Conservation (phyloP, 1,140 invertebrate genomes). For the Hyles euphorbiae region DNA sequence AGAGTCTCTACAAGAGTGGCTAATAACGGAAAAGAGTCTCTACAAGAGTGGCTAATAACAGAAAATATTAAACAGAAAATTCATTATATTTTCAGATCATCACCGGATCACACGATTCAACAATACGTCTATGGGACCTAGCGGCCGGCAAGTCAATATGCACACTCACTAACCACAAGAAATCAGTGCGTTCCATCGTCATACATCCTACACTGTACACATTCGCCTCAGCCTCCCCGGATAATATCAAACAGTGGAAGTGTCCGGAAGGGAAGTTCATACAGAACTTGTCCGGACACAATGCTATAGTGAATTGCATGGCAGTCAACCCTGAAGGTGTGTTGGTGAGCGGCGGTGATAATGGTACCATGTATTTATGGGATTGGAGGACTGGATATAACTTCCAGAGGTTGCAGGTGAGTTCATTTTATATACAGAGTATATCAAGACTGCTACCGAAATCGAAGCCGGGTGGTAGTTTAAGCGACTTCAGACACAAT, state of each 20-base stretch:
- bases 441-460: not conserved
- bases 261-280: constrained; percentile 99
- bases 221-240: constrained; percentile 98
- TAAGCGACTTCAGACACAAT: too few relatives aligned
- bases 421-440: constrained; percentile 1
- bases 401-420: constrained; percentile 90
- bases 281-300: constrained; percentile 98
- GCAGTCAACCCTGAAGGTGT: constrained; percentile 96
- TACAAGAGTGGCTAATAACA: too few relatives aligned
- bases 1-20: too few relatives aligned
- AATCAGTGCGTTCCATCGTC: constrained; percentile 94
- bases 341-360: constrained; percentile 97
- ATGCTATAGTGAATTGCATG: constrained; percentile 97
- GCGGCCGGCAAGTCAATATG: constrained; percentile 95
- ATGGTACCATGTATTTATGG: constrained; percentile 99
- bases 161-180: constrained; percentile 99
- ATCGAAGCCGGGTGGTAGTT: too few relatives aligned
- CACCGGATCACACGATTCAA: constrained; percentile 89
- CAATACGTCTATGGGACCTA: constrained; percentile 97
- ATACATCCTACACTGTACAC: constrained; percentile 96
- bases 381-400: constrained; percentile 99
- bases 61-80: constrained; percentile 3
- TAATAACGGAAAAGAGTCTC: not conserved
- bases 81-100: constrained; percentile 76
- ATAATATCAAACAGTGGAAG: constrained; percentile 99